A percentile compares a stretch with the other conserved stretches of the same genome.
Evolutionary conservation across 2,888 invertebrate species (phyloP).

Genomic region (Drepanosiphum platanoidis): DNA sequence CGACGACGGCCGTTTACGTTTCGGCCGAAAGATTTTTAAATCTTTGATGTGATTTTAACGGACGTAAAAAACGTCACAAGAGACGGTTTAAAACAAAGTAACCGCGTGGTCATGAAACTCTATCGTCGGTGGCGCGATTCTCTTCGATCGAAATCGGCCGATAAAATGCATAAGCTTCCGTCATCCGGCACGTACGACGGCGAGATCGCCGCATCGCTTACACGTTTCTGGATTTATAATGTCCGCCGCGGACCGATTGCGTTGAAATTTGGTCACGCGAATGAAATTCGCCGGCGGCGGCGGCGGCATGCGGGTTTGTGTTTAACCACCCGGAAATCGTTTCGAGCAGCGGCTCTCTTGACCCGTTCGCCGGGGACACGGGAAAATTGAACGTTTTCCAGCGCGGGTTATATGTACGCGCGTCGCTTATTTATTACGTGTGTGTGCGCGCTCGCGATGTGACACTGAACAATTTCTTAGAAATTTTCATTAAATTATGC

Average conservation of each 20-base stretch:
- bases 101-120: too few species aligned
- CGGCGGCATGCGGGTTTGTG: background rate
- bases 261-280: conserved; percentile 1
- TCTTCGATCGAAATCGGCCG: too few species aligned
- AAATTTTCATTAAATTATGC: conserved; percentile 5
- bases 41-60: too few species aligned
- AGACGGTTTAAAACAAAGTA: too few species aligned
- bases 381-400: conserved; percentile 10
- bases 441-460: background rate
- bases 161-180: background rate
- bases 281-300: background rate
- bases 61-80: too few species aligned
- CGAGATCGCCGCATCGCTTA: too few species aligned
- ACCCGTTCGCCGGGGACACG: conserved; percentile 9
- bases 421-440: conserved; percentile 5
- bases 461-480: background rate
- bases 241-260: background rate
- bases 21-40: too few species aligned
- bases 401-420: background rate
- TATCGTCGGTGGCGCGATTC: too few species aligned
- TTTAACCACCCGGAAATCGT: conserved; percentile 41
- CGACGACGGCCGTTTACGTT: too few species aligned
- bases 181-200: background rate
- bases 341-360: conserved; percentile 27
- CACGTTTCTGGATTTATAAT: conserved; percentile 1